phyloP scores from a whole-genome alignment of 2,113 vertebrate genomes.

The Carassius gibelio region DNA sequence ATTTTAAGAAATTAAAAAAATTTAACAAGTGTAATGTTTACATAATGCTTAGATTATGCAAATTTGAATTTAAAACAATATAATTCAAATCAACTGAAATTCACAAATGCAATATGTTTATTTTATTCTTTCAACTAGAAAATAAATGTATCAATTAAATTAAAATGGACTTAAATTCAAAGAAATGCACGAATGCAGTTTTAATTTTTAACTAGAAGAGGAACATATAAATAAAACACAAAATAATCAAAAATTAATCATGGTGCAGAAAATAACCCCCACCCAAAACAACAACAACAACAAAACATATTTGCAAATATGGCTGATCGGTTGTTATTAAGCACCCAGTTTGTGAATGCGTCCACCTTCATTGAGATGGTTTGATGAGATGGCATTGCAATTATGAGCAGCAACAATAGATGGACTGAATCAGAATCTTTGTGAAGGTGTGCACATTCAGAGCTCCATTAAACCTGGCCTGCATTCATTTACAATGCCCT shows the following conservation, averaged over 20 bases:
- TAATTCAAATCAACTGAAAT: no score
- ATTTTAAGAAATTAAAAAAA: no score
- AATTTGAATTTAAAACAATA: no score
- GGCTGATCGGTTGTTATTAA: neutral
- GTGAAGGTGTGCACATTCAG: neutral
- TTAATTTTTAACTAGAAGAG: neutral
- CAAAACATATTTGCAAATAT: neutral
- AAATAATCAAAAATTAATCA: neutral
- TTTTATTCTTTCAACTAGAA: no score
- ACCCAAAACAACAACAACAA: neutral
- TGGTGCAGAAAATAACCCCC: neutral
- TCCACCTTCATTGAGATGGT: constrained; percentile 23
- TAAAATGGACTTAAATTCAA: no score
- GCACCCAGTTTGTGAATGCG: neutral
- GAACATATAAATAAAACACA: no score
- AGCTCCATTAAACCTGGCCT: constrained; percentile 23
- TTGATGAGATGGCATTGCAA: constrained; percentile 20
- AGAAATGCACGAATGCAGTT: no score
- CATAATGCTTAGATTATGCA: neutral
- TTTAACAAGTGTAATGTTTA: no score
- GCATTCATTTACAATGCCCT: constrained; percentile 17
- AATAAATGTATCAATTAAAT: no score
- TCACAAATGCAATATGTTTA: no score
- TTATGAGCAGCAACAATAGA: constrained; percentile 37
- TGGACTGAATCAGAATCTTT: constrained; percentile 6